phyloP scores from a whole-genome alignment of 2,888 invertebrate species.

The Lasioglossum morio region DNA sequence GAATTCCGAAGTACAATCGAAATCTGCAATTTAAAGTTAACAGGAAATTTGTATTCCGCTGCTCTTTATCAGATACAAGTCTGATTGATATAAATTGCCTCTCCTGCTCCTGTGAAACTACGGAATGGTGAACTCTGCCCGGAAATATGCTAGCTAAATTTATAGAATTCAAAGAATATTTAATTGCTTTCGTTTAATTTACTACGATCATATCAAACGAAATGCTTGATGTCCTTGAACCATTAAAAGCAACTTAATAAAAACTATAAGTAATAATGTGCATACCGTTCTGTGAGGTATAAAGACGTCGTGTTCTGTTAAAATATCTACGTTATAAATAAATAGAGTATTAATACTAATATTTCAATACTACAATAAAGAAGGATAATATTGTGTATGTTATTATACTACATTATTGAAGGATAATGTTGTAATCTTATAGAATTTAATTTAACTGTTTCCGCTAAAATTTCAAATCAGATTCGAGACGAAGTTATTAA shows the following conservation, averaged over 20 bases:
- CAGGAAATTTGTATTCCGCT: constrained; percentile 13
- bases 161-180: not conserved
- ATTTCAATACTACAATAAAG: too few species aligned
- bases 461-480: too few species aligned
- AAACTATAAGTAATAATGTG: not conserved
- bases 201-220: not conserved
- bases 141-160: not conserved
- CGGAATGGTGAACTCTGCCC: not conserved
- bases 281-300: not conserved
- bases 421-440: too few species aligned
- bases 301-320: too few species aligned
- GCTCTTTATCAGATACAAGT: not conserved
- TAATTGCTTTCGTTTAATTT: not conserved
- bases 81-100: constrained; percentile 20
- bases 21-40: constrained; percentile 29
- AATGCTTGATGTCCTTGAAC: not conserved
- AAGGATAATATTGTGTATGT: too few species aligned
- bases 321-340: too few species aligned
- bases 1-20: constrained; percentile 22
- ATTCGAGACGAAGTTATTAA: too few species aligned
- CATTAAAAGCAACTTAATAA: not conserved
- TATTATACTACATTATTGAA: too few species aligned
- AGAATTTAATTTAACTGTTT: too few species aligned
- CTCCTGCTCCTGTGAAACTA: not conserved
- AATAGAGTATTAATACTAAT: too few species aligned